Conservation (phyloP, 2,888 invertebrate genomes). For the Corythucha ciliata region DNA sequence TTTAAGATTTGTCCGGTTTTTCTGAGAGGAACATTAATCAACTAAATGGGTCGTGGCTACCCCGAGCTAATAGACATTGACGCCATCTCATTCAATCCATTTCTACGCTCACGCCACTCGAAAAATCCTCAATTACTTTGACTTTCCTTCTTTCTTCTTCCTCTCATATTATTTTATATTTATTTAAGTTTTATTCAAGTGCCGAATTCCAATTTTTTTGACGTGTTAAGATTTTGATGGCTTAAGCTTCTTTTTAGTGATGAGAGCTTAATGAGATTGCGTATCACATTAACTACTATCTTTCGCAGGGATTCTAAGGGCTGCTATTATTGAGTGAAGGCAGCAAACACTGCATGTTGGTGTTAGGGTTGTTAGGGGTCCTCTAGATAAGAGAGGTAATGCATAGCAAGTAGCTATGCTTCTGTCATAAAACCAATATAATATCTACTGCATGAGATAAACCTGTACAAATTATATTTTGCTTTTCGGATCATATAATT, state of each 20-base stretch:
- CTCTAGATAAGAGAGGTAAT: conserved; percentile 28
- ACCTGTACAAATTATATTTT: no score
- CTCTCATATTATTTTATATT: no score
- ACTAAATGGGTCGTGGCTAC: conserved; percentile 24
- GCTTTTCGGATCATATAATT: no score
- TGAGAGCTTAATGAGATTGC: no score
- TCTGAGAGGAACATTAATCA: conserved; percentile 24
- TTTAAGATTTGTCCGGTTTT: conserved; percentile 11
- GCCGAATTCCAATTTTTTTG: no score
- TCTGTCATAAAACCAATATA: conserved; percentile 29
- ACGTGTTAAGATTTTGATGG: no score
- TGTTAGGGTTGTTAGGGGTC: conserved; percentile 24
- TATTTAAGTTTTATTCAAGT: no score
- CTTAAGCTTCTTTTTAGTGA: no score
- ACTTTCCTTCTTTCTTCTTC: no score
- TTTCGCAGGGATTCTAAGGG: conserved; percentile 17
- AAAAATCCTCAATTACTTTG: no score
- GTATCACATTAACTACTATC: background rate
- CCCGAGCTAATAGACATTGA: conserved; percentile 21
- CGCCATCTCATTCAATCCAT: conserved; percentile 27
- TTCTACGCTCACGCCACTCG: no score
- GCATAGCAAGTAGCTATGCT: conserved; percentile 30
- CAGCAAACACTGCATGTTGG: conserved; percentile 25
- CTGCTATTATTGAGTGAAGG: conserved; percentile 24
- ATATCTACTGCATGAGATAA: no score